A percentile compares a stretch with the other conserved stretches of the same genome.
These are phyloP conservation scores for Aurelia sp. DNA, from an alignment of 30 jellyfish, hydroid and myxozoan species.

Conservation along the genomic window DNA sequence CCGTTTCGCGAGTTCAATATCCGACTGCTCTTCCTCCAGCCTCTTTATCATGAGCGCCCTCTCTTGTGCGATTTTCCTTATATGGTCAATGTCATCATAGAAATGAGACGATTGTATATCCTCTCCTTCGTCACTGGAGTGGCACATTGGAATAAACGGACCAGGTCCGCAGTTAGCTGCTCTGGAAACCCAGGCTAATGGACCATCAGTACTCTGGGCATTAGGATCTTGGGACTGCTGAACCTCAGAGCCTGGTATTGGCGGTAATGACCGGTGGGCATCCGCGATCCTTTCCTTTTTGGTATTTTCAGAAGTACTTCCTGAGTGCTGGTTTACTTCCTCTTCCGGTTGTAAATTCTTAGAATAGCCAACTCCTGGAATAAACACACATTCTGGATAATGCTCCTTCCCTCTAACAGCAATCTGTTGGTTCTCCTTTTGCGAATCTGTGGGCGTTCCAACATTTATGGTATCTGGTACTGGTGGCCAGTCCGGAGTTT, in stretches of 20 bases:
- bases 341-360: neutral
- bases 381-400: no score
- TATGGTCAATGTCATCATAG: slow-evolving; percentile 74
- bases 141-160: slow-evolving; percentile 68
- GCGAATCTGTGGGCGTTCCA: neutral
- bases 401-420: neutral
- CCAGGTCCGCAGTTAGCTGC: slow-evolving; percentile 55
- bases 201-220: slow-evolving; percentile 2
- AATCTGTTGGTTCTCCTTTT: neutral
- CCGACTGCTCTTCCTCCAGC: slow-evolving; percentile 64
- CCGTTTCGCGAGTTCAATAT: neutral
- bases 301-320: neutral
- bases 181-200: slow-evolving; percentile 65
- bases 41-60: slow-evolving; percentile 67
- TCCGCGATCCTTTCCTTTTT: neutral
- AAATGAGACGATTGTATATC: slow-evolving; percentile 67
- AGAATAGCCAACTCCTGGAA: neutral
- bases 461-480: slow-evolving; percentile 12
- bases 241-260: slow-evolving; percentile 45
- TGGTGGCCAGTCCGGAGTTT: slow-evolving; percentile 65
- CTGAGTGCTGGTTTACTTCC: neutral
- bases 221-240: neutral
- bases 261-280: slow-evolving; percentile 66
- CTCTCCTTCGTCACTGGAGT: slow-evolving; percentile 31
- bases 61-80: slow-evolving; percentile 66